phyloP scores from a whole-genome alignment of 2,888 invertebrate genomes.

The Suillia variegata region DNA sequence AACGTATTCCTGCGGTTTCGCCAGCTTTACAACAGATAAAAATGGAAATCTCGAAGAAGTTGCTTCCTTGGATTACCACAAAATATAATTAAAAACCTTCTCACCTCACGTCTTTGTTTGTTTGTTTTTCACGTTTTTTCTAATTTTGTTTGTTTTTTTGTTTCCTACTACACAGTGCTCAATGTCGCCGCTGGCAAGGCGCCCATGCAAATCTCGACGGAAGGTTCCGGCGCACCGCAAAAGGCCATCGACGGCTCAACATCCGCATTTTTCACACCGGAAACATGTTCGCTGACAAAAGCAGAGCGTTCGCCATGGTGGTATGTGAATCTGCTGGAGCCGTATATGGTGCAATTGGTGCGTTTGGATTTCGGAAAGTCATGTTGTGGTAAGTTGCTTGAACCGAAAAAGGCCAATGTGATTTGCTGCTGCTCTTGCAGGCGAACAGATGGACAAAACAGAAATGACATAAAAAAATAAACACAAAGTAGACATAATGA shows the following conservation, averaged over 20 bases:
- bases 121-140: too few species aligned
- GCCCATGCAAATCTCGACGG: constrained; percentile 89
- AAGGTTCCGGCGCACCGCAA: constrained; percentile 83
- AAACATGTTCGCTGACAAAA: constrained; percentile 87
- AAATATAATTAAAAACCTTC: too few species aligned
- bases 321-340: constrained; percentile 93
- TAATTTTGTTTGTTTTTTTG: constrained; percentile 45
- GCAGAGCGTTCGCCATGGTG: constrained; percentile 89
- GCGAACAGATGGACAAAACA: too few species aligned
- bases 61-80: too few species aligned
- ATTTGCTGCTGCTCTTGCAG: too few species aligned
- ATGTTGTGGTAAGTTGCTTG: constrained; percentile 90
- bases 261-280: constrained; percentile 77
- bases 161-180: too few species aligned
- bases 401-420: background rate
- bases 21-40: too few species aligned
- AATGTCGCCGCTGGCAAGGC: constrained; percentile 95
- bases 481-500: too few species aligned
- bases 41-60: too few species aligned
- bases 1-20: too few species aligned
- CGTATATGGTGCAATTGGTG: constrained; percentile 93
- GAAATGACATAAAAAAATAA: too few species aligned
- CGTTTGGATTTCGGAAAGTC: constrained; percentile 88
- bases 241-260: constrained; percentile 91
- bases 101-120: too few species aligned